Conservation (phyloP, 2,113 vertebrate genomes). For the Nannobrachium achirus region DNA sequence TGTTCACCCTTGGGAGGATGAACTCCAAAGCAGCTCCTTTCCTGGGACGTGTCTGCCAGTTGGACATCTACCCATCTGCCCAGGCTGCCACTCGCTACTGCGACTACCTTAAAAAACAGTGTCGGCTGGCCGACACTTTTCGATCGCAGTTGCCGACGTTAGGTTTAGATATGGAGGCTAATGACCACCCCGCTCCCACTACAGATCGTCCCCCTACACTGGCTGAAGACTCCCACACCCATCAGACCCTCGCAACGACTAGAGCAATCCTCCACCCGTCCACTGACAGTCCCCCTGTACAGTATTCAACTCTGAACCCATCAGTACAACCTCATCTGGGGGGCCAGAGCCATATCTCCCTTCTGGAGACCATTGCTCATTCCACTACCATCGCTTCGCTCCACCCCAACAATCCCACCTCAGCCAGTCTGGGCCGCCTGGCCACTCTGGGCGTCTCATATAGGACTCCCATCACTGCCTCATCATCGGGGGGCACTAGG, state of each 20-base stretch:
- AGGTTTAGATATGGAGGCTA: constrained; percentile 38
- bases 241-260: constrained; percentile 24
- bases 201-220: constrained; percentile 15
- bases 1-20: constrained; percentile 91
- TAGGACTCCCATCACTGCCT: constrained; percentile 44
- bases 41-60: constrained; percentile 90
- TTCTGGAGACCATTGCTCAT: constrained; percentile 34
- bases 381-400: constrained; percentile 16
- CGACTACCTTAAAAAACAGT: constrained; percentile 88
- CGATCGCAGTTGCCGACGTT: constrained; percentile 70
- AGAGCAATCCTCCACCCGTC: constrained; percentile 27
- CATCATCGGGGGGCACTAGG: constrained; percentile 11
- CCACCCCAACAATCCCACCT: constrained; percentile 26
- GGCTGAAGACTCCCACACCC: constrained; percentile 38
- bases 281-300: constrained; percentile 21
- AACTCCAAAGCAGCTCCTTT: constrained; percentile 86
- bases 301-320: constrained; percentile 42
- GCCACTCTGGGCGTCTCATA: constrained; percentile 26
- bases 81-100: constrained; percentile 90
- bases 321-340: constrained; percentile 31
- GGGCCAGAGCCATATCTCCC: constrained; percentile 42
- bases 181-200: constrained; percentile 36
- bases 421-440: constrained; percentile 9
- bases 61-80: constrained; percentile 91
- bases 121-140: constrained; percentile 84